These are phyloP conservation scores for Melinaea menophilus DNA, from an alignment of 2,888 invertebrate species.

Conservation along the genomic window DNA sequence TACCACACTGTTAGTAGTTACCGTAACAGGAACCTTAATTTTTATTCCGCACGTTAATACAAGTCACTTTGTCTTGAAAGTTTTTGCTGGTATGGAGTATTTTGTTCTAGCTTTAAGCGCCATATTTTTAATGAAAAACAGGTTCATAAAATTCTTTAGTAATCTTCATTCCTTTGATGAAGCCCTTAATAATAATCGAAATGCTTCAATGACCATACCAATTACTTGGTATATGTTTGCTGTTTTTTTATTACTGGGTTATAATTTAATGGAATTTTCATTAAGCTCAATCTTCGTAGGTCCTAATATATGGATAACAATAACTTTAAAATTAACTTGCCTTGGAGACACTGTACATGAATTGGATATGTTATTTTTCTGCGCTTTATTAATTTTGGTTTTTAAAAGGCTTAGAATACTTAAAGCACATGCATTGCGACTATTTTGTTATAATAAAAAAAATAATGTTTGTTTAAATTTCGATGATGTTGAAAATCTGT, in stretches of 20 bases:
- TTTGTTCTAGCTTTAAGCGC: slow-evolving; percentile 40
- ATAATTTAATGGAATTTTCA: slow-evolving; percentile 41
- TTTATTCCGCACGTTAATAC: slow-evolving; percentile 21
- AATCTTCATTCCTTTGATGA: slow-evolving; percentile 48
- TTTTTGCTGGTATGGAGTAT: slow-evolving; percentile 43
- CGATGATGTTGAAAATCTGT: slow-evolving; percentile 43
- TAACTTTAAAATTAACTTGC: slow-evolving; percentile 26
- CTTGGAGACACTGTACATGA: slow-evolving; percentile 47
- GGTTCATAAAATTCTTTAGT: slow-evolving; percentile 41
- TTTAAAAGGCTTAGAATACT: slow-evolving; percentile 48
- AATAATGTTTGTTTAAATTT: slow-evolving; percentile 8
- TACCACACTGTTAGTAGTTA: neutral
- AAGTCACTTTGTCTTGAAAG: slow-evolving; percentile 41
- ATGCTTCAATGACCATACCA: slow-evolving; percentile 37
- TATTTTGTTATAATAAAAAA: slow-evolving; percentile 33
- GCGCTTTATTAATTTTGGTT: slow-evolving; percentile 44
- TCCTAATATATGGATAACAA: neutral
- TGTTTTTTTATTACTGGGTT: slow-evolving; percentile 34
- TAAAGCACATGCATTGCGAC: slow-evolving; percentile 49
- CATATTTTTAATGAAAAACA: slow-evolving; percentile 39
- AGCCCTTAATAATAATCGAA: slow-evolving; percentile 44
- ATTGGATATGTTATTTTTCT: slow-evolving; percentile 49
- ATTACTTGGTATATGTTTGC: slow-evolving; percentile 33
- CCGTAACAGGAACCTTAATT: neutral
- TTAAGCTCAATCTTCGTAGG: slow-evolving; percentile 2